Conservation (phyloP, 35 echinoderm and acorn worm species). For the Stichopus chloronotus region DNA sequence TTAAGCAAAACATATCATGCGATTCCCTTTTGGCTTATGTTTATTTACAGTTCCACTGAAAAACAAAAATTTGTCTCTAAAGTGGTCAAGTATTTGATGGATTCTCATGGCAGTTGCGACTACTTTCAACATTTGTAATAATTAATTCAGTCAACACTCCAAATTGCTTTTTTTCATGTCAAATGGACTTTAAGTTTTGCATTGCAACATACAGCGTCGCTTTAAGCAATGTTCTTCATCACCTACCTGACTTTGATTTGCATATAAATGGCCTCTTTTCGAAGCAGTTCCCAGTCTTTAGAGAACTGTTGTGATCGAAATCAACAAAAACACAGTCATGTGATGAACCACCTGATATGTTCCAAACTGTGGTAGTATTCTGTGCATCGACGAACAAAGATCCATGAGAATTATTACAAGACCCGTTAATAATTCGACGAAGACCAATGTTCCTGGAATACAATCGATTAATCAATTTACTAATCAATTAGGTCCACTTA, state of each 20-base stretch:
- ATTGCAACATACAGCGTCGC: too few relatives aligned
- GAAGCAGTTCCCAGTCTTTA: constrained; percentile 11
- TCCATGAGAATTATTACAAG: background rate
- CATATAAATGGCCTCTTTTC: constrained; percentile 2
- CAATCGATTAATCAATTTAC: background rate
- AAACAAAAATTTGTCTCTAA: too few relatives aligned
- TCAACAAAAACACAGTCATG: constrained; percentile 24
- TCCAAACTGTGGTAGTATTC: background rate
- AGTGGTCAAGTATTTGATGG: too few relatives aligned
- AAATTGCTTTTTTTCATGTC: too few relatives aligned
- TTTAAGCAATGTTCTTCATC: too few relatives aligned
- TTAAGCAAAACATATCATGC: too few relatives aligned
- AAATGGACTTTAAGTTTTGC: too few relatives aligned
- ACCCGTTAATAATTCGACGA: background rate
- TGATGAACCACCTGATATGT: background rate
- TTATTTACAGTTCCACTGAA: too few relatives aligned
- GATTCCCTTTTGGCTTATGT: too few relatives aligned
- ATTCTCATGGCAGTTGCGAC: too few relatives aligned
- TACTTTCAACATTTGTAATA: too few relatives aligned
- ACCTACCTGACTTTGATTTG: background rate
- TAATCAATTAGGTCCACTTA: background rate
- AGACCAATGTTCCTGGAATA: background rate
- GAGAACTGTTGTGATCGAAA: background rate
- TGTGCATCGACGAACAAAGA: background rate
- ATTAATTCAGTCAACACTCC: too few relatives aligned